Percentiles rank a stretch among this genome's conserved stretches.
phyloP scores from a whole-genome alignment of 2,113 vertebrate genomes.

The Archocentrus centrarchus region DNA sequence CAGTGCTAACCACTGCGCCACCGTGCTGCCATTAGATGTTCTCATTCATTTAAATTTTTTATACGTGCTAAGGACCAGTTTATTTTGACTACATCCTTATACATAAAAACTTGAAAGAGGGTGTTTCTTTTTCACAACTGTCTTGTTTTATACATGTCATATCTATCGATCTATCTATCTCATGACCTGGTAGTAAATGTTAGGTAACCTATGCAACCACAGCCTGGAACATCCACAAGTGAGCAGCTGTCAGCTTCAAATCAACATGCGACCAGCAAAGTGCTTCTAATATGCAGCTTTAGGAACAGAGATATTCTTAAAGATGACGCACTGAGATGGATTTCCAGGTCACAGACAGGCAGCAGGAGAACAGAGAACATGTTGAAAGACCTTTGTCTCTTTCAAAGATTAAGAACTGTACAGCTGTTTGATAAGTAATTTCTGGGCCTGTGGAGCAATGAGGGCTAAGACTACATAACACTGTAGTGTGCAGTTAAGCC shows the following conservation, averaged over 20 bases:
- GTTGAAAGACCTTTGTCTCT: not conserved
- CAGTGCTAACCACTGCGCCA: too few species aligned
- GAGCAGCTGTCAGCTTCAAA: not conserved
- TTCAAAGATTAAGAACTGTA: not conserved
- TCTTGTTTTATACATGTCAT: too few species aligned
- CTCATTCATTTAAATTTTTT: too few species aligned
- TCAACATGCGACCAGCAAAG: accelerated
- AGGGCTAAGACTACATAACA: not conserved
- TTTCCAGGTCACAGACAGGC: not conserved
- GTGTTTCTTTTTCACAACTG: too few species aligned
- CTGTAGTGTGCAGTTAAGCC: not conserved
- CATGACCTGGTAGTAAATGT: too few species aligned
- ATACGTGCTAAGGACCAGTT: too few species aligned
- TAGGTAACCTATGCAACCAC: too few species aligned
- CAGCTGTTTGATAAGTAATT: not conserved
- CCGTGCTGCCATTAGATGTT: too few species aligned
- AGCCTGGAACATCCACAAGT: too few species aligned
- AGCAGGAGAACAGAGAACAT: not conserved
- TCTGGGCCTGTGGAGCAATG: not conserved
- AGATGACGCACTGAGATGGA: not conserved
- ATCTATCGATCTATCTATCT: too few species aligned
- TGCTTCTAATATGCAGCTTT: accelerated
- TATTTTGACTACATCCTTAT: too few species aligned
- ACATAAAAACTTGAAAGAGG: too few species aligned
- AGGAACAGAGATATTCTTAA: not conserved